Evolutionary conservation across 2,888 invertebrate genomes (phyloP).

Genomic region (Ernsta delagoae): DNA sequence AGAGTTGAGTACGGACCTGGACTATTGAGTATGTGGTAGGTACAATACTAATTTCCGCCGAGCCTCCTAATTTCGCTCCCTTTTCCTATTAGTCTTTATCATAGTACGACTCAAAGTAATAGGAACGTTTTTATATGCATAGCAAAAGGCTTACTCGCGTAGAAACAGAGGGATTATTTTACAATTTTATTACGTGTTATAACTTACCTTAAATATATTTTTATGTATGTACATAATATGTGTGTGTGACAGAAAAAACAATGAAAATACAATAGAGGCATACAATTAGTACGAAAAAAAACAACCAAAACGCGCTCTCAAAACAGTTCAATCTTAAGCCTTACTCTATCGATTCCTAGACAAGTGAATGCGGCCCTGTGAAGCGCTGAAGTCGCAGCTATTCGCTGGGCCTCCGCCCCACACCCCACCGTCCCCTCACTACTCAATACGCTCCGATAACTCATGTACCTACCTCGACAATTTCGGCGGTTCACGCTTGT

Average conservation of each 20-base stretch:
- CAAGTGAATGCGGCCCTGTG: constrained; percentile 62
- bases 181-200: too few relatives aligned
- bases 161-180: too few relatives aligned
- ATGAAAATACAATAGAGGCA: too few relatives aligned
- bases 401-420: constrained; percentile 75
- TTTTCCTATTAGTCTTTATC: constrained; percentile 13
- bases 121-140: too few relatives aligned
- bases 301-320: too few relatives aligned
- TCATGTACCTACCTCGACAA: constrained; percentile 52
- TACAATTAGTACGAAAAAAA: too few relatives aligned
- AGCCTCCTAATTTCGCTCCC: constrained; percentile 65
- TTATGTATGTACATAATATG: too few relatives aligned
- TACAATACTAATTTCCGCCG: constrained; percentile 62
- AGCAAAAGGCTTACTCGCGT: too few relatives aligned
- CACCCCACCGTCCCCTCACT: constrained; percentile 44
- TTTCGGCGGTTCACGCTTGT: constrained; percentile 46
- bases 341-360: constrained; percentile 33
- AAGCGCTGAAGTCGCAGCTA: constrained; percentile 74
- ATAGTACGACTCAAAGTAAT: neutral
- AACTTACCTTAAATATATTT: too few relatives aligned
- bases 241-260: too few relatives aligned
- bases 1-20: neutral
- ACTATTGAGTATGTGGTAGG: too few relatives aligned
- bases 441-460: constrained; percentile 56
- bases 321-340: too few relatives aligned